Conservation (phyloP, 2,797 vertebrate genomes). For the Centropyge bicolor region DNA sequence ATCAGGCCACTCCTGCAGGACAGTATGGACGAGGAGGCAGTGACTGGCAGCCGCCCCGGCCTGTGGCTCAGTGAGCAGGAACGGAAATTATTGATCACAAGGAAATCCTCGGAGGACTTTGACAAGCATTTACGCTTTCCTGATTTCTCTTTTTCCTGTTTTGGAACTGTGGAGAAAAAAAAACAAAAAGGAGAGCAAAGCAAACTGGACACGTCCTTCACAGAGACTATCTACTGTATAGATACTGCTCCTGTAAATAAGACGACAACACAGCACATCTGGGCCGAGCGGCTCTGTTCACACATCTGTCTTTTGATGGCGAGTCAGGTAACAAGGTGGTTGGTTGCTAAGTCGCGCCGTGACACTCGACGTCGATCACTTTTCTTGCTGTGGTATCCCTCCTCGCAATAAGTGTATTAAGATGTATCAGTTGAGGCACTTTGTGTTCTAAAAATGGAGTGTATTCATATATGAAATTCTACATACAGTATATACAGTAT, state of each 20-base stretch:
- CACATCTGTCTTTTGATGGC: conserved; percentile 81
- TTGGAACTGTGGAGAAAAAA: conserved; percentile 16
- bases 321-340: conserved; percentile 78
- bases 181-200: conserved; percentile 30
- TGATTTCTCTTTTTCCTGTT: conserved; percentile 39
- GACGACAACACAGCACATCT: conserved; percentile 78
- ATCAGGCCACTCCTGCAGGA: conserved; percentile 58
- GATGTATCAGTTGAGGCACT: conserved; percentile 86
- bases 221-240: conserved; percentile 68
- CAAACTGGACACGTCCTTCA: conserved; percentile 44
- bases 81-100: not conserved
- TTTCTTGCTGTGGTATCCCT: conserved; percentile 80
- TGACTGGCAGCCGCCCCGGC: conserved; percentile 43
- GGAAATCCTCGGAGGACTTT: conserved; percentile 48
- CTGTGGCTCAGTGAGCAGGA: conserved; percentile 28
- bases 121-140: conserved; percentile 52
- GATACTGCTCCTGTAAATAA: conserved; percentile 78
- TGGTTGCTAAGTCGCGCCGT: conserved; percentile 76
- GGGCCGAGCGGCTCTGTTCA: conserved; percentile 80
- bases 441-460: conserved; percentile 79
- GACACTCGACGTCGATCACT: conserved; percentile 75
- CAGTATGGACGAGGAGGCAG: conserved; percentile 42
- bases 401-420: conserved; percentile 87
- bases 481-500: conserved; percentile 76
- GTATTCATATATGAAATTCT: conserved; percentile 76